These are phyloP conservation scores for Hepsetus odoe DNA, from an alignment of 2,113 vertebrate species.

Conservation along the genomic window DNA sequence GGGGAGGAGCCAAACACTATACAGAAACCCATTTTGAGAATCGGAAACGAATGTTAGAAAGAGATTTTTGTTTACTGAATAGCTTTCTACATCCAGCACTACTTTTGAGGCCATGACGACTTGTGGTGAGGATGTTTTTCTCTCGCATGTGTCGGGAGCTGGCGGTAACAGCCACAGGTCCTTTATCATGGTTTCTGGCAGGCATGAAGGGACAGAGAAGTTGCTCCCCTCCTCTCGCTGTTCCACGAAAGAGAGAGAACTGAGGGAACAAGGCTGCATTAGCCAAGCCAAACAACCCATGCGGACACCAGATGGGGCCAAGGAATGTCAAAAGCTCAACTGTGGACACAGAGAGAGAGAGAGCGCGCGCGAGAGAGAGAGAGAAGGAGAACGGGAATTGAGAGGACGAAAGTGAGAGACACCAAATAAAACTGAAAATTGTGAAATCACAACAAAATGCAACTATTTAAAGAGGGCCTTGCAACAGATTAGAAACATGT, in stretches of 20 bases:
- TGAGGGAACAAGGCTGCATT: slow-evolving; percentile 63
- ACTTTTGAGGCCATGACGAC: not conserved
- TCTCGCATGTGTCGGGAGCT: not conserved
- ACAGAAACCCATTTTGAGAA: not conserved
- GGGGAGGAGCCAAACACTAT: not conserved
- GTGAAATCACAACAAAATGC: not conserved
- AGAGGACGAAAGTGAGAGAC: slow-evolving; percentile 46
- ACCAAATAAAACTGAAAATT: slow-evolving; percentile 12
- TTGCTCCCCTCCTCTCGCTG: slow-evolving; percentile 60
- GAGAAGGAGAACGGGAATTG: not conserved
- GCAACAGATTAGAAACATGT: not conserved
- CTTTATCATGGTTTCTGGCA: slow-evolving; percentile 63
- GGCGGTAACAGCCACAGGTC: slow-evolving; percentile 53
- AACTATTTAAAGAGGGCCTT: not conserved
- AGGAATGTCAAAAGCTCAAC: slow-evolving; percentile 71
- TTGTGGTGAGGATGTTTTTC: not conserved
- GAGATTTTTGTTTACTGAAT: not conserved
- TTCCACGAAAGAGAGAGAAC: slow-evolving; percentile 66
- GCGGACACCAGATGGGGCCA: slow-evolving; percentile 76
- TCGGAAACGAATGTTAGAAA: not conserved
- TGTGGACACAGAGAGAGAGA: slow-evolving; percentile 38
- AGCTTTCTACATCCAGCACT: not conserved
- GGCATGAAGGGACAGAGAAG: slow-evolving; percentile 42
- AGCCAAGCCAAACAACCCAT: slow-evolving; percentile 74
- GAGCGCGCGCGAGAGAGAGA: too few species aligned